These are phyloP conservation scores for Camponotus pennsylvanicus DNA, from an alignment of 1,140 invertebrate species.

Conservation along the genomic window DNA sequence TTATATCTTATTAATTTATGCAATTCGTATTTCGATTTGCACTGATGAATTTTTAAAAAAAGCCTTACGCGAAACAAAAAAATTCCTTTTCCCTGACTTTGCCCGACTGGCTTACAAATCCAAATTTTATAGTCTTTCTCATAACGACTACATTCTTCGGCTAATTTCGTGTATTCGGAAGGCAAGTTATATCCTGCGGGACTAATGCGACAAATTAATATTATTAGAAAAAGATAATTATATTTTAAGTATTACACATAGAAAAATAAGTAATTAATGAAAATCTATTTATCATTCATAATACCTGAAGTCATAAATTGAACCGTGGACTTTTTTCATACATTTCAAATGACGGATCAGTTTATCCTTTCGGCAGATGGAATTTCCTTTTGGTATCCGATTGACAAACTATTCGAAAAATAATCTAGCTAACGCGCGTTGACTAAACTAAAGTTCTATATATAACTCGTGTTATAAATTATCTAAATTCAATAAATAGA, in stretches of 20 bases:
- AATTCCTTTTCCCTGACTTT: conserved; percentile 94
- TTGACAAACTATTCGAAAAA: conserved; percentile 90
- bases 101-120: conserved; percentile 95
- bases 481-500: not conserved
- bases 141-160: conserved; percentile 90
- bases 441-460: not conserved
- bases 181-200: conserved; percentile 93
- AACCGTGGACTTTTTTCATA: conserved; percentile 93
- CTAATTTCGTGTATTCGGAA: conserved; percentile 93
- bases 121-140: conserved; percentile 88
- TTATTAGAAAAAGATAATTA: not conserved
- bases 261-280: not conserved
- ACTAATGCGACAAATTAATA: conserved; percentile 83
- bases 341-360: conserved; percentile 92
- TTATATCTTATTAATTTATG: not conserved
- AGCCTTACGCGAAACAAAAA: conserved; percentile 91
- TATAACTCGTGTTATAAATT: conserved; percentile 42
- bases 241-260: not conserved
- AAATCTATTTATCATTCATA: conserved; percentile 25
- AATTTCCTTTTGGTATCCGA: conserved; percentile 93
- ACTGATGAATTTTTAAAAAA: not conserved
- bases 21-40: not conserved
- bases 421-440: not conserved
- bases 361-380: conserved; percentile 93
- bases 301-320: conserved; percentile 94